Evolutionary conservation across 2,888 invertebrate genomes (phyloP), one percentile per base, ranked within the genome.

Genomic region (Actias luna): DNA sequence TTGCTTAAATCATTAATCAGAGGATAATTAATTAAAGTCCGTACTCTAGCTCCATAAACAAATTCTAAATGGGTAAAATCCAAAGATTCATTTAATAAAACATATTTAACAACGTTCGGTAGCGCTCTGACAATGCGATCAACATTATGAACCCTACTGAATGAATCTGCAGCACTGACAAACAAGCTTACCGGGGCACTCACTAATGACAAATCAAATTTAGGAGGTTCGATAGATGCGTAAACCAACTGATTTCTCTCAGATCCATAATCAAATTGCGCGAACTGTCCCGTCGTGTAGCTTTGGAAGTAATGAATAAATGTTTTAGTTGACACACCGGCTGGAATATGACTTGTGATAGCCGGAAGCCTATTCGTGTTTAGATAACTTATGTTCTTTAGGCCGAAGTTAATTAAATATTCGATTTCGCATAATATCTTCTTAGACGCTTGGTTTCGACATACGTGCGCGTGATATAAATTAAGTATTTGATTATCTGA

Each of bases 1-100:
- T 27, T 39, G n/a, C 31, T 33, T 8, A 62, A 33, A 31, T 39
- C 42, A 0, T 16, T 25, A 42, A 58, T 71, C 8, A 87, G 74
- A 60, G 83, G 84, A 59, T 83, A 68, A 69, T 89, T 91, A 27
- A 91, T 68, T 14, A 89, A 65, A 31, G 59, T 68, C 65, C 87
- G 85, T 2, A 82, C 81, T 59, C 88, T 73, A 63, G 80, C 69
- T 16, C 91, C 91, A 64, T 87, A 92, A 18, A 86, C 70, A 69
- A 88, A 92, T 68, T 92, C 91, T 33, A 90, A 77, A 70, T 91
- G 91, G 22, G 85, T 84, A 65, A 89, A 90, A 66, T 86, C 85
- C 64, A 84, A 65, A 3, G 80, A 79, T 69, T 75, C 75, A 63
- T 88, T 83, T 2, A 86, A 77, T 50, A 73, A 72, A n/a, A 82